These are phyloP conservation scores for Perodicticus potto DNA, from an alignment of 2,797 vertebrate genomes.

Conservation along the genomic window DNA sequence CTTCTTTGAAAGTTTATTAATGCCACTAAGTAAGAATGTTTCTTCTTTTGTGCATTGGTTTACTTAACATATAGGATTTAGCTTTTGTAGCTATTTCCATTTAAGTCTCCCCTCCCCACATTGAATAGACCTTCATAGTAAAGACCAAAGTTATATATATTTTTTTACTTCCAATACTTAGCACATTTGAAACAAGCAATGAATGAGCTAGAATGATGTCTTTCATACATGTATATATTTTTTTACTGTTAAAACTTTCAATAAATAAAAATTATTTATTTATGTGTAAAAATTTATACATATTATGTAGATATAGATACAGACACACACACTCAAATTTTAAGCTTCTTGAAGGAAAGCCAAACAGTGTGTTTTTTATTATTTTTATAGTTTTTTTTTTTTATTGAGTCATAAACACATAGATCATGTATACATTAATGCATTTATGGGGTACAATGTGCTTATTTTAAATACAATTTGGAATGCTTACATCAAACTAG, in stretches of 20 bases:
- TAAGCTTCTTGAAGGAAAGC: background rate
- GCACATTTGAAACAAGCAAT: background rate
- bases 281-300: background rate
- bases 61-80: background rate
- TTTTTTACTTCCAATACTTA: constrained; percentile 1
- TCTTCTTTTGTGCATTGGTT: background rate
- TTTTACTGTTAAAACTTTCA: constrained; percentile 12
- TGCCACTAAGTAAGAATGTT: background rate
- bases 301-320: background rate
- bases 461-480: too few relatives aligned
- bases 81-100: background rate
- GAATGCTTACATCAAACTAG: too few relatives aligned
- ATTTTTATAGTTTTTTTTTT: too few relatives aligned
- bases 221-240: background rate
- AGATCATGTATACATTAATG: too few relatives aligned
- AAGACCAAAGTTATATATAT: background rate
- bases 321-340: background rate
- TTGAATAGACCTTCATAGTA: background rate
- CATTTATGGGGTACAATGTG: too few relatives aligned
- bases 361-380: background rate
- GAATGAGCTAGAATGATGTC: background rate
- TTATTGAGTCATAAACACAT: too few relatives aligned
- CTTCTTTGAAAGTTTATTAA: background rate
- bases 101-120: background rate
- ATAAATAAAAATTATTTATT: background rate